Evolutionary conservation across 1,140 invertebrate genomes (phyloP).

Genomic region (Microplitis demolitor): DNA sequence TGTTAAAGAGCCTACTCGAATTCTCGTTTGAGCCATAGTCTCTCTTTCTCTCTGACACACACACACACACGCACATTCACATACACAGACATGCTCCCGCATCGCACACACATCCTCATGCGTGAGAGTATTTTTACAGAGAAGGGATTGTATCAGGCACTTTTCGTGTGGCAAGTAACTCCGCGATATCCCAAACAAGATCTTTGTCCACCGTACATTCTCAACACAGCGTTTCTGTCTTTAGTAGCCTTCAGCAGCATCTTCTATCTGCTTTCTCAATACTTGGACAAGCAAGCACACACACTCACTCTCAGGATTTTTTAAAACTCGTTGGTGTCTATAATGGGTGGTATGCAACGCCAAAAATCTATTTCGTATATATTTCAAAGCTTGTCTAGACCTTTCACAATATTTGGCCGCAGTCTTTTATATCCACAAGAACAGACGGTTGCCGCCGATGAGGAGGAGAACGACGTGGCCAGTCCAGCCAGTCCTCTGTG

Average conservation of each 20-base stretch:
- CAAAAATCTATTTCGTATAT: slow-evolving; percentile 57
- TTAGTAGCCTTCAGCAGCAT: too few relatives aligned
- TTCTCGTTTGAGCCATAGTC: slow-evolving; percentile 33
- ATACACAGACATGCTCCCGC: neutral
- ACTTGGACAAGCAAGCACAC: too few relatives aligned
- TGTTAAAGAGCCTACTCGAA: slow-evolving; percentile 54
- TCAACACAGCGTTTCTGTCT: neutral
- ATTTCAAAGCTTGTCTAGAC: slow-evolving; percentile 62
- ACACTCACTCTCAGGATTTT: too few relatives aligned
- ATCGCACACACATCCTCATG: slow-evolving; percentile 5
- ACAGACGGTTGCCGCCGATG: slow-evolving; percentile 19
- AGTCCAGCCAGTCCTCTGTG: slow-evolving; percentile 18
- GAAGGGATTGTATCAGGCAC: neutral
- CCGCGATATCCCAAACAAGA: slow-evolving; percentile 13
- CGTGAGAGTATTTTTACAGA: neutral
- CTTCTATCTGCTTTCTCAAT: too few relatives aligned
- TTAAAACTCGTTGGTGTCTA: neutral
- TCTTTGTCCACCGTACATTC: neutral
- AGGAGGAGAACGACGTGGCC: slow-evolving; percentile 22
- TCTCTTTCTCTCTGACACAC: neutral
- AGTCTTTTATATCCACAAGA: slow-evolving; percentile 43
- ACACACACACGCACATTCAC: too few relatives aligned
- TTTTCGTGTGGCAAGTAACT: slow-evolving; percentile 19
- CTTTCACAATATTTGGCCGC: slow-evolving; percentile 63
- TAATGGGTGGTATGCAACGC: slow-evolving; percentile 16